These are phyloP conservation scores for Cygnus olor DNA, from an alignment of 2,797 vertebrate genomes.

Conservation along the genomic window DNA sequence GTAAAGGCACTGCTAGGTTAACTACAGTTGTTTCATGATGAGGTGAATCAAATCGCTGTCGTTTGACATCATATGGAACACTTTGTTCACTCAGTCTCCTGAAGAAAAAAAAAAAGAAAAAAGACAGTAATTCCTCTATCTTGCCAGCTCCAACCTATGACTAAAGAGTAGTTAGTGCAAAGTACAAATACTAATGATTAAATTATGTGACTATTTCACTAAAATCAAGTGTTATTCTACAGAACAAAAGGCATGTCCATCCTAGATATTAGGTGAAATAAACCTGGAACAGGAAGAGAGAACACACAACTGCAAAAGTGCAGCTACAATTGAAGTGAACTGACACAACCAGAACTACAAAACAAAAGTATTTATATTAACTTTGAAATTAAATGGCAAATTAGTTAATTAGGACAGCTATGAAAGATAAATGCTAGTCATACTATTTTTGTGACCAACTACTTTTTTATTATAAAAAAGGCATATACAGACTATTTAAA, in stretches of 20 bases:
- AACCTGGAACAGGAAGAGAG: neutral
- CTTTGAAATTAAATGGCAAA: neutral
- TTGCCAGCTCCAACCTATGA: neutral
- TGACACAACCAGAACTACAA: neutral
- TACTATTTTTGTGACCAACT: neutral
- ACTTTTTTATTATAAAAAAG: no score
- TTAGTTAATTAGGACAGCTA: neutral
- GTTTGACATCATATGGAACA: constrained; percentile 78
- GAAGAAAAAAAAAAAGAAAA: constrained; percentile 56
- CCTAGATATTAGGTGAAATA: neutral
- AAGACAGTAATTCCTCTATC: neutral
- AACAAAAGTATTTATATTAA: neutral
- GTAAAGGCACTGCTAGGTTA: constrained; percentile 76
- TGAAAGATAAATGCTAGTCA: neutral
- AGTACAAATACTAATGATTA: neutral
- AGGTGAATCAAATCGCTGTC: constrained; percentile 81
- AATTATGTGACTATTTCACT: neutral
- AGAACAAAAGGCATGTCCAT: neutral
- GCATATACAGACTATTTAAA: neutral
- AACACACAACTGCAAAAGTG: neutral
- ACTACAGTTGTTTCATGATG: constrained; percentile 47
- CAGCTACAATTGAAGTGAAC: neutral
- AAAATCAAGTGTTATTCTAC: neutral
- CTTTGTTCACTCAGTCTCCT: constrained; percentile 84
- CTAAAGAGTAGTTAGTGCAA: neutral